phyloP scores from a whole-genome alignment of 2,797 vertebrate genomes.

The Ibycter americanus region DNA sequence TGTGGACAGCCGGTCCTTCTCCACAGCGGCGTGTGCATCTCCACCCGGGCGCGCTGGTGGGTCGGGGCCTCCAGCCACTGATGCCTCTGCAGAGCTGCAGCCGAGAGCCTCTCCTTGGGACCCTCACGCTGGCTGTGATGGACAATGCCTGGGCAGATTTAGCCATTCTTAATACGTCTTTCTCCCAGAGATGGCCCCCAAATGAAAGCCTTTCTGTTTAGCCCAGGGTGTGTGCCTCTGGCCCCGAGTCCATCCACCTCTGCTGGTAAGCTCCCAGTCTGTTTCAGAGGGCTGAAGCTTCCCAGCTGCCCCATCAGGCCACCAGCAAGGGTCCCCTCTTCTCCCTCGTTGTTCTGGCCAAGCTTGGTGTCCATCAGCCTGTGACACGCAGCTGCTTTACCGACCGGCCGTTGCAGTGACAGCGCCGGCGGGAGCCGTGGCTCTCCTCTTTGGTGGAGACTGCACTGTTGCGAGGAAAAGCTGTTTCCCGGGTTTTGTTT shows the following conservation, averaged over 20 bases:
- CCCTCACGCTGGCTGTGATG: accelerated
- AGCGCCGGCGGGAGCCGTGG: accelerated
- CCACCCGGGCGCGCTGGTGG: accelerated
- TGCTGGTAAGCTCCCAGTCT: not conserved
- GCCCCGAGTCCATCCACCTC: not conserved
- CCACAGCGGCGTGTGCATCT: accelerated
- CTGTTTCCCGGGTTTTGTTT: not conserved
- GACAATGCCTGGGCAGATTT: not conserved
- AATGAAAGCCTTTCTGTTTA: not conserved
- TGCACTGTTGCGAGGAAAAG: not conserved
- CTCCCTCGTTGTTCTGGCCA: not conserved
- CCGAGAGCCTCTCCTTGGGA: not conserved
- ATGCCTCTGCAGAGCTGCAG: not conserved
- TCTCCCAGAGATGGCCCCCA: not conserved
- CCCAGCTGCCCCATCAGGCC: not conserved
- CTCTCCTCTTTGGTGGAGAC: not conserved
- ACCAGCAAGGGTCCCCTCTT: not conserved
- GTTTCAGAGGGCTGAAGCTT: not conserved
- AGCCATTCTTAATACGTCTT: not conserved
- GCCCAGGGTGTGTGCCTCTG: no score
- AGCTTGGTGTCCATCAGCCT: not conserved
- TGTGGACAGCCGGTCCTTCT: accelerated
- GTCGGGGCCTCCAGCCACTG: not conserved
- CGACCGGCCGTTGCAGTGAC: not conserved
- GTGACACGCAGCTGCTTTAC: not conserved